A percentile compares a stretch with the other conserved stretches of the same genome.
These are phyloP conservation scores for Benthochromis sp. DNA, from an alignment of 2,113 vertebrate species.

Conservation along the genomic window DNA sequence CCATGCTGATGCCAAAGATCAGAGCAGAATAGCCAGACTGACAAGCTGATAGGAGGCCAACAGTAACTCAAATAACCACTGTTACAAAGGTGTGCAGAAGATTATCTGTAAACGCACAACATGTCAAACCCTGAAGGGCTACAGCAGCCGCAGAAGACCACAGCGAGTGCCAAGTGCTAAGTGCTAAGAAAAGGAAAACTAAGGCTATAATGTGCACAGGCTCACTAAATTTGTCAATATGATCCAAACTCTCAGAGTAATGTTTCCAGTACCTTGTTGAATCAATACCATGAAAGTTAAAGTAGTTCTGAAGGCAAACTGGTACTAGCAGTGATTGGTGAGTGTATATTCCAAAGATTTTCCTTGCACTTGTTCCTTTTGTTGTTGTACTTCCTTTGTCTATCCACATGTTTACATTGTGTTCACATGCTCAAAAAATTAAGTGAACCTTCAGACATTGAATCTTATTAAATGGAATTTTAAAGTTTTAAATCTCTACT, in stretches of 20 bases:
- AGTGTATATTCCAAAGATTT: neutral
- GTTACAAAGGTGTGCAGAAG: neutral
- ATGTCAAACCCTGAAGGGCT: fast-evolving
- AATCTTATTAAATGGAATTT: neutral
- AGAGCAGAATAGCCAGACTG: neutral
- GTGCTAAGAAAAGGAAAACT: neutral
- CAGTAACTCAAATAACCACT: neutral
- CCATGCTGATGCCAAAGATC: neutral
- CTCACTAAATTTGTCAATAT: neutral
- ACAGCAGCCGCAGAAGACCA: neutral
- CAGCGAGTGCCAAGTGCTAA: neutral
- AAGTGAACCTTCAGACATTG: neutral
- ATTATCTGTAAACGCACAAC: neutral
- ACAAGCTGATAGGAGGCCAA: neutral
- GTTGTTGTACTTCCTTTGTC: neutral
- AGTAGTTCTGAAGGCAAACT: neutral
- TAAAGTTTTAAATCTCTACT: neutral
- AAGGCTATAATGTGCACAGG: neutral
- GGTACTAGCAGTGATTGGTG: neutral
- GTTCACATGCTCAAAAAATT: neutral
- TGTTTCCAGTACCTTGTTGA: neutral
- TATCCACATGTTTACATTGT: neutral
- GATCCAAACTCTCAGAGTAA: neutral
- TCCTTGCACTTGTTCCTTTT: neutral
- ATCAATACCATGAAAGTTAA: neutral